Evolutionary conservation across 2,113 vertebrate genomes (phyloP), one percentile per base, ranked within the genome.

Genomic region (Misgurnus mizolepis): DNA sequence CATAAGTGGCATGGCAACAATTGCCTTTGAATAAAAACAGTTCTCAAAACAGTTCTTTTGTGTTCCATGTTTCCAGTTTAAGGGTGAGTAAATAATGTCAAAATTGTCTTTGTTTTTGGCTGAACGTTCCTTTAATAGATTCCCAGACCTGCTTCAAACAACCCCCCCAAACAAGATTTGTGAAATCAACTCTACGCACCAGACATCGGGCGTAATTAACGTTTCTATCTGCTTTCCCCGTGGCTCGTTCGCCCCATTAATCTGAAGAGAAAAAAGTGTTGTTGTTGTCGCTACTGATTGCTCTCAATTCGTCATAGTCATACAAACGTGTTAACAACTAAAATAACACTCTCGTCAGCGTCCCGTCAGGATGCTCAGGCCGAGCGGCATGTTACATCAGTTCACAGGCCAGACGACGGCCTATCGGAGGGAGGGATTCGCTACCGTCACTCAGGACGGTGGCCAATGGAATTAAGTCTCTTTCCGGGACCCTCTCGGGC

Each of bases 271-370:
- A 7, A 71, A 71, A 49, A 34, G 22, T 75, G 56, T 64, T 64
- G 58, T 45, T 75, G 43, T 62, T 47, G 58, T 43, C 47, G 41
- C 64, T 49, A 64, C 73, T 75, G 58, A 75, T 75, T 75, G 73
- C 73, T 64, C 22, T 75, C 58, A 75, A 75, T 75, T 50, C 22
- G 0, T 75, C 73, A 75, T 50, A 75, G 58, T 75, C 58, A 75
- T 64, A 75, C n/a, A 47, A 22, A 75, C 34, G 73, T 50, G 73
- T 64, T 47, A 75, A 75, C 73, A 75, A 75, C 72, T 27, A 75
- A 9, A 75, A 75, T 7, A 75, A 64, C 58, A 75, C 58, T 43
- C 40, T 75, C 58, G 49, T 49, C 72, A 62, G 58, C 17, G 34
- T 14, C 9, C 12, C 34, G 58, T n/a, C 58, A 62, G 43, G 22